phyloP scores from a whole-genome alignment of 2,888 invertebrate species.

The Marronus borbonicus region DNA sequence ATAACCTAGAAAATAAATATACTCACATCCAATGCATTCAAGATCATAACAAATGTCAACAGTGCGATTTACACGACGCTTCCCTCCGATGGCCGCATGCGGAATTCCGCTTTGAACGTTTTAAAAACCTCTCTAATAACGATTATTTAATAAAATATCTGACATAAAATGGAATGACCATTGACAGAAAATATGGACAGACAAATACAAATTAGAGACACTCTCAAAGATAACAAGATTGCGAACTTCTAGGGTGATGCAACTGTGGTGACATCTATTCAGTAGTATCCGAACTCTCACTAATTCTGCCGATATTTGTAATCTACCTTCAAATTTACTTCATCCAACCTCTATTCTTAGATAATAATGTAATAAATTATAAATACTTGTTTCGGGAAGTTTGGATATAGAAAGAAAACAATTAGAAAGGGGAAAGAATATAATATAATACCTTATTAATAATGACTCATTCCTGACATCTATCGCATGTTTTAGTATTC shows the following conservation, averaged over 20 bases:
- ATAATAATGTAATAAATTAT: no score
- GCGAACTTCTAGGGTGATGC: not conserved
- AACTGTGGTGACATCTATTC: conserved; percentile 1
- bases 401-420: no score
- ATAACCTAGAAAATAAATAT: conserved; percentile 64
- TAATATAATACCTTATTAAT: no score
- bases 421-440: no score
- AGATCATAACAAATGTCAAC: conserved; percentile 63
- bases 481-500: no score
- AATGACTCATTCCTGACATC: no score
- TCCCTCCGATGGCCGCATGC: conserved; percentile 11
- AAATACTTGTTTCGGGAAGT: no score
- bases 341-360: no score
- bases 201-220: conserved; percentile 44
- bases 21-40: conserved; percentile 68
- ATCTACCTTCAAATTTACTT: no score
- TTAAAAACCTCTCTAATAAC: conserved; percentile 36
- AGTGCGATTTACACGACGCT: conserved; percentile 53
- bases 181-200: conserved; percentile 60
- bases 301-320: no score
- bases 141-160: conserved; percentile 49
- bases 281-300: no score
- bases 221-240: conserved; percentile 35
- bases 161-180: conserved; percentile 58
- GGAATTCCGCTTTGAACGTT: conserved; percentile 23